These are phyloP conservation scores for Phacellophora camtschatica DNA, from an alignment of 30 jellyfish, hydroid and myxozoan species.

Conservation along the genomic window DNA sequence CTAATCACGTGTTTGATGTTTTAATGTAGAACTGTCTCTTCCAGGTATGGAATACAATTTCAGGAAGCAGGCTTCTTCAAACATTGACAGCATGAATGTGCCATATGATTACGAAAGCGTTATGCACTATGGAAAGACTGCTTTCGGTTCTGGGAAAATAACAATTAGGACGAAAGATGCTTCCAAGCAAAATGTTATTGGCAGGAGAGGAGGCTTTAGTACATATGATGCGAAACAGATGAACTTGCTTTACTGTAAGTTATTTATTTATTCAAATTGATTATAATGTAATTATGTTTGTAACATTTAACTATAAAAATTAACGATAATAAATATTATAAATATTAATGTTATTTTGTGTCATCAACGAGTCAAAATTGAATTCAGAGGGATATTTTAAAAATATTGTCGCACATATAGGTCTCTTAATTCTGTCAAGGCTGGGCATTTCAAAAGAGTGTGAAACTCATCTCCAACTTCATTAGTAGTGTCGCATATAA, in stretches of 20 bases:
- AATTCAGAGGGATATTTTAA: too few relatives aligned
- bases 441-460: too few relatives aligned
- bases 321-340: not conserved
- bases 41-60: constrained; percentile 54
- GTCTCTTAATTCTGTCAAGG: too few relatives aligned
- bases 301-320: not conserved
- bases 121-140: constrained; percentile 80
- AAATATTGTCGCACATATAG: too few relatives aligned
- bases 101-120: constrained; percentile 74
- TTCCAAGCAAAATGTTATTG: constrained; percentile 64
- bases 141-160: constrained; percentile 69
- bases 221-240: constrained; percentile 62
- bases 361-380: too few relatives aligned
- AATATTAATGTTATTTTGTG: not conserved
- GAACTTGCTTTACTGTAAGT: constrained; percentile 52
- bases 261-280: not conserved
- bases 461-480: too few relatives aligned
- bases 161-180: constrained; percentile 66
- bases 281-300: not conserved
- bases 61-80: constrained; percentile 37
- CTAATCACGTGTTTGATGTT: too few relatives aligned
- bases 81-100: constrained; percentile 66
- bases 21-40: too few relatives aligned
- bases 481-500: too few relatives aligned
- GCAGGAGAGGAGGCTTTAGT: constrained; percentile 76